Evolutionary conservation across 2,797 vertebrate species (phyloP).

Genomic region (Pseudochirops corinnae): DNA sequence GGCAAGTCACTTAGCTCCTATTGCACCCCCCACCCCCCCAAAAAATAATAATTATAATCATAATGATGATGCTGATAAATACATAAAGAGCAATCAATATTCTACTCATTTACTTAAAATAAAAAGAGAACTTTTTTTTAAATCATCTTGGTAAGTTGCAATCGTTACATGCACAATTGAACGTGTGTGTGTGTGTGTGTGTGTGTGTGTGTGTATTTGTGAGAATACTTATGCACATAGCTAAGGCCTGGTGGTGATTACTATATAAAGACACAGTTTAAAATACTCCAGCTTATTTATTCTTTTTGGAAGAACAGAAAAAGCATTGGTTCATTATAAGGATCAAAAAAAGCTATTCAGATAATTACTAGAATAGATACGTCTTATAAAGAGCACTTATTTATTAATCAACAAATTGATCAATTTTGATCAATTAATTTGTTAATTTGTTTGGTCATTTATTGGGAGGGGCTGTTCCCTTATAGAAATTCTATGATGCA

Average conservation of each 20-base stretch:
- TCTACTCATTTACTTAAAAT: slow-evolving; percentile 65
- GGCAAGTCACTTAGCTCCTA: slow-evolving; percentile 54
- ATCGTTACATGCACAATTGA: slow-evolving; percentile 50
- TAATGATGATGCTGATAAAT: not conserved
- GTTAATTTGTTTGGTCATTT: too few relatives aligned
- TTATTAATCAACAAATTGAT: not conserved
- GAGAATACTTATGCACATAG: slow-evolving; percentile 43
- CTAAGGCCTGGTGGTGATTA: slow-evolving; percentile 50
- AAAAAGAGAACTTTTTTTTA: not conserved
- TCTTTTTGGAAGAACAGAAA: slow-evolving; percentile 36
- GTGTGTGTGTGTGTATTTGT: slow-evolving; percentile 34
- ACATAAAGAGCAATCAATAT: slow-evolving; percentile 61
- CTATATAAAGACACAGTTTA: slow-evolving; percentile 63
- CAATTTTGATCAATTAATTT: too few relatives aligned
- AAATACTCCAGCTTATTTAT: slow-evolving; percentile 39
- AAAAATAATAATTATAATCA: slow-evolving; percentile 15
- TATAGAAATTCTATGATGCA: slow-evolving; percentile 35
- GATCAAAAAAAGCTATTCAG: slow-evolving; percentile 51
- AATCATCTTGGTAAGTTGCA: slow-evolving; percentile 60
- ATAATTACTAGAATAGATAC: slow-evolving; percentile 37
- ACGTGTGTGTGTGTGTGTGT: too few relatives aligned
- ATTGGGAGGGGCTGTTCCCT: not conserved
- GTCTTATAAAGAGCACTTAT: slow-evolving; percentile 30
- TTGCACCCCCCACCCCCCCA: slow-evolving; percentile 13
- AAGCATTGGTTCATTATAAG: slow-evolving; percentile 33